Evolutionary conservation across 64 coral and sea anemone species (phyloP).

Genomic region (Trachythela sp.): DNA sequence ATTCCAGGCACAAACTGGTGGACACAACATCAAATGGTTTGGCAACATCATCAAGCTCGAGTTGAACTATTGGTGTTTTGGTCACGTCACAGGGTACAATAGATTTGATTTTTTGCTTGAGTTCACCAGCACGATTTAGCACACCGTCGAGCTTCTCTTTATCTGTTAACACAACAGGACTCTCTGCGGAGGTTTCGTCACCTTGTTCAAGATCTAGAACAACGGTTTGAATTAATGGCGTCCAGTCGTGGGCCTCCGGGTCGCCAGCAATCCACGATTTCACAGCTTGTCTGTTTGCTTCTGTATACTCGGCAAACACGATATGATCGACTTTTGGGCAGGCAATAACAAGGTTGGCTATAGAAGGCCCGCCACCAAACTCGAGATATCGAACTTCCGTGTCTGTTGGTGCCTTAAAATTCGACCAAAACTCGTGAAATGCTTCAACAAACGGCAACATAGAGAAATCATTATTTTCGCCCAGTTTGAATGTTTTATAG

Average conservation of each 20-base stretch:
- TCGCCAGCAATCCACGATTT: constrained; percentile 8
- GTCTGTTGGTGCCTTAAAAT: background rate
- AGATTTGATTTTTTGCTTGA: background rate
- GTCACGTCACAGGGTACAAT: background rate
- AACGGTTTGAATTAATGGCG: background rate
- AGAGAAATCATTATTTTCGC: background rate
- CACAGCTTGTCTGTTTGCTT: background rate
- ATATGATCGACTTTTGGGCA: background rate
- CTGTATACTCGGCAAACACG: background rate
- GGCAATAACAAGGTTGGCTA: background rate
- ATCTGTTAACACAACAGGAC: background rate
- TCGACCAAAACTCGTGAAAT: constrained; percentile 5
- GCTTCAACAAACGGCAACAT: background rate
- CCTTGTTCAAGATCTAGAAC: background rate
- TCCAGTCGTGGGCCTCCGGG: background rate
- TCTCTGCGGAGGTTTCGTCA: background rate
- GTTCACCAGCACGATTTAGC: background rate
- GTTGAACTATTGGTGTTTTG: background rate
- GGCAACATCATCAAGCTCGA: background rate
- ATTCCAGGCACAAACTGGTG: background rate
- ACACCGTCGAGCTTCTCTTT: background rate
- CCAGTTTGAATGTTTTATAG: background rate
- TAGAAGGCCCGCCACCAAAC: background rate
- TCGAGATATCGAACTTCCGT: background rate
- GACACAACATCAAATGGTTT: background rate